Evolutionary conservation across 2,797 vertebrate genomes (phyloP).

Genomic region (Emys orbicularis): DNA sequence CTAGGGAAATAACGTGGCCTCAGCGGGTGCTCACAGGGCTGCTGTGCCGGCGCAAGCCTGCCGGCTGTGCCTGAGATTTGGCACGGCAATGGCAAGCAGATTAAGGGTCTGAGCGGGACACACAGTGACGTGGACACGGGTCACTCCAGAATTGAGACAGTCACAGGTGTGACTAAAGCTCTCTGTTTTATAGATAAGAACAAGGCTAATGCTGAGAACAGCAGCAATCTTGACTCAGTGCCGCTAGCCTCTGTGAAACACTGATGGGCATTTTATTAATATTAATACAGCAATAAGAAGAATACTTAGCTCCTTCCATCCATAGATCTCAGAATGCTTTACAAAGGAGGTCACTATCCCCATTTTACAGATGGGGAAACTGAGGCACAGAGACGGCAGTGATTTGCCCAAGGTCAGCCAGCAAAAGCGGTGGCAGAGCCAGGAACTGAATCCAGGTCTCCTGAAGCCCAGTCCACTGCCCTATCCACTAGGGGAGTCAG

Average conservation of each 20-base stretch:
- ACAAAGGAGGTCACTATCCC: neutral
- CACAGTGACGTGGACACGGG: neutral
- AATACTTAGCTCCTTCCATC: neutral
- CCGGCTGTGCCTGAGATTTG: neutral
- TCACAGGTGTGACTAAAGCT: fast-evolving
- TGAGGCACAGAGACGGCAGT: neutral
- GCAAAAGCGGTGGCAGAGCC: neutral
- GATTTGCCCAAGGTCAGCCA: neutral
- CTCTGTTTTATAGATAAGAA: neutral
- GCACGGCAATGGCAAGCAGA: neutral
- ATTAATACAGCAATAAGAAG: neutral
- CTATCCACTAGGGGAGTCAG: neutral
- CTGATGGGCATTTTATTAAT: neutral
- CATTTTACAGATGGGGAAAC: neutral
- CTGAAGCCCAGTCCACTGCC: neutral
- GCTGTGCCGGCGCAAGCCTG: neutral
- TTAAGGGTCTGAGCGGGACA: fast-evolving
- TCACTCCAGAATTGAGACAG: neutral
- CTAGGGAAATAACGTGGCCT: neutral
- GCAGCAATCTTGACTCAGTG: neutral
- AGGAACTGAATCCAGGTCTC: neutral
- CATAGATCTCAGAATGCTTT: neutral
- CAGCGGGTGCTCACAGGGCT: neutral
- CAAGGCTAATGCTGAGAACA: neutral
- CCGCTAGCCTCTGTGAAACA: neutral